Base-by-base conservation (phyloP, 2,113 vertebrate species). In the Zingel zingel region DNA sequence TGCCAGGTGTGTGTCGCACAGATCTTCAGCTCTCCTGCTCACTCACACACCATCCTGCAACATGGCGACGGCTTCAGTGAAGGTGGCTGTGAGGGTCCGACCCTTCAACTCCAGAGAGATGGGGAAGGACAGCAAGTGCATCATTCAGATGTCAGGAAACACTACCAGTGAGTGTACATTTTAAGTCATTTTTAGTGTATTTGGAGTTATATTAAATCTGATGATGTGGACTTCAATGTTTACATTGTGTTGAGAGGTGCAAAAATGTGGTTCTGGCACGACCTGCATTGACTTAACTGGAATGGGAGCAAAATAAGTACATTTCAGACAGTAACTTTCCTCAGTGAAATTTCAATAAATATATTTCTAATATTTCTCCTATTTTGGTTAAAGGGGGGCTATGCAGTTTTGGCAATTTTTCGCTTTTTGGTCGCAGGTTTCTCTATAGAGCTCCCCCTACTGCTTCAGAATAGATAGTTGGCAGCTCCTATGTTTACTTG, bases 41-140 rank as follows among this genome's bases (percentile, higher is more conserved):
- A 1, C 78, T 77, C 63, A 25, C 77, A 61, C 79, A 61, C 74
- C 65, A 57, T 82, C 88, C 8, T 16, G 87, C 90, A 56, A 75
- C 3, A 99, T 99, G 98, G 97, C 98, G 1, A 96, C 95, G 88
- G 97, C 98, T 0, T 99, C 98, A 0, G 98, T 99, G 86, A 99
- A 99, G 95, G 98, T 99, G 94, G 98, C 98, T 0, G 98, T 99
- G 91, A 96, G 98, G 0, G 98, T 99, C 79, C 97, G 98, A 83
- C 98, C 98, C 90, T 99, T 99, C 95, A 99, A 99, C 91, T 98
- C 98, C 92, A 96, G 98, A 74, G 98, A 99, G 89, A 98, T 97
- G 23, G 94, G 96, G 87, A 98, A 97, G 19, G 98, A 99, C 0
- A 98, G 98, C 83, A 99, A 99, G 92, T 99, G 98, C 90, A 99